Evolutionary conservation across 2,113 vertebrate genomes (phyloP).

Genomic region (Psittacus erithacus): DNA sequence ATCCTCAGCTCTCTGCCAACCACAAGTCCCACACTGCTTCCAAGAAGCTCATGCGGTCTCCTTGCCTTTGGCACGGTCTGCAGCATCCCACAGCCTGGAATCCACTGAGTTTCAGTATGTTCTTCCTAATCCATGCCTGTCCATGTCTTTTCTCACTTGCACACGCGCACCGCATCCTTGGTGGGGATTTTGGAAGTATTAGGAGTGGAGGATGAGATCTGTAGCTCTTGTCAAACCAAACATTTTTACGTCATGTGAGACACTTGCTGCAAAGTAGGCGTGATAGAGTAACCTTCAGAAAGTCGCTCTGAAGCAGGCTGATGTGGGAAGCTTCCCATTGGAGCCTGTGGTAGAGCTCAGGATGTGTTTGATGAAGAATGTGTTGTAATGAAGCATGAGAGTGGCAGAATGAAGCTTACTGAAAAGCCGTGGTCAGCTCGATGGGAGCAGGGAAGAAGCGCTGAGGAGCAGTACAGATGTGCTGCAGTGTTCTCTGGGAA

Average conservation of each 20-base stretch:
- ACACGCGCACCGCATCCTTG: not conserved
- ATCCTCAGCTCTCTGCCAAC: not conserved
- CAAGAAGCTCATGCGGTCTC: not conserved
- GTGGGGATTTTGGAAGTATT: not conserved
- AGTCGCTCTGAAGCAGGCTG: not conserved
- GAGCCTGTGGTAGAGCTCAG: not conserved
- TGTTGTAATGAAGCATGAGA: fast-evolving
- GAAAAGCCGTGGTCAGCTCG: not conserved
- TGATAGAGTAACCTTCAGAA: not conserved
- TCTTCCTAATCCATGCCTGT: not conserved
- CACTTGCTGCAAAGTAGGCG: not conserved
- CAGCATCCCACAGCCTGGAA: not conserved
- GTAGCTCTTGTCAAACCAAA: not conserved
- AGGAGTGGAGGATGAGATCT: not conserved
- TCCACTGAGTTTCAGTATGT: fast-evolving
- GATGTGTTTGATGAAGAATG: not conserved
- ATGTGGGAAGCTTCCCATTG: not conserved
- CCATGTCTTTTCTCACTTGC: not conserved
- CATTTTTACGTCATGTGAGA: not conserved
- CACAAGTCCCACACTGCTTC: fast-evolving
- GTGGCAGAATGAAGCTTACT: not conserved
- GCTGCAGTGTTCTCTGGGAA: not conserved
- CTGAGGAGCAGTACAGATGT: not conserved
- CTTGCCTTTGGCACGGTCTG: not conserved
- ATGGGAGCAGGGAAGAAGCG: not conserved